Evolutionary conservation across 2,113 vertebrate species (phyloP).

Genomic region (Calyptomena viridis): DNA sequence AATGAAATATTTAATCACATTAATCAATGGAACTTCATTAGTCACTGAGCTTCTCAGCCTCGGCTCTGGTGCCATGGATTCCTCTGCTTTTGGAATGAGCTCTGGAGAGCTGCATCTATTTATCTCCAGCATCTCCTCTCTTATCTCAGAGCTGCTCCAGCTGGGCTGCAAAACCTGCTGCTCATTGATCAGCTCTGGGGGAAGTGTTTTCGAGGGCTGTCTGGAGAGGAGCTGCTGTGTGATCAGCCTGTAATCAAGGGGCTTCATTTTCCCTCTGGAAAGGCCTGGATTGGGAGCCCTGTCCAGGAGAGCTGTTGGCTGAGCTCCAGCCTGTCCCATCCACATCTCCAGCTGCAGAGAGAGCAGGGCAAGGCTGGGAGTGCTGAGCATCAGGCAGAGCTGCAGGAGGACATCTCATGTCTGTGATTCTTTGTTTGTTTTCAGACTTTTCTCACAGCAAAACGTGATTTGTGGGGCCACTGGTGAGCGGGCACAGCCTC

Average conservation of each 20-base stretch:
- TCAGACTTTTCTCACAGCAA: background rate
- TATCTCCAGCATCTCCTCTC: background rate
- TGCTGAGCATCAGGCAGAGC: rapidly evolving
- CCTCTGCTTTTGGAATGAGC: background rate
- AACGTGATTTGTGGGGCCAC: rapidly evolving
- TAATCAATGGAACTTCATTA: slow-evolving; percentile 3
- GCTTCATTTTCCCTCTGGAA: background rate
- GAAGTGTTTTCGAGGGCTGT: background rate
- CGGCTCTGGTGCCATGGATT: background rate
- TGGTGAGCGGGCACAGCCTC: background rate
- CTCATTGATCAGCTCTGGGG: background rate
- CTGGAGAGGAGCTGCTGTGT: background rate
- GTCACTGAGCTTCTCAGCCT: background rate
- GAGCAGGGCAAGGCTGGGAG: background rate
- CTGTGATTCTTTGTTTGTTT: rapidly evolving
- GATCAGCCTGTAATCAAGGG: background rate
- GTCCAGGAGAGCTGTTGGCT: background rate
- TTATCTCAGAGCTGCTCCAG: background rate
- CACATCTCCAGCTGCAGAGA: rapidly evolving
- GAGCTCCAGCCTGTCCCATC: background rate
- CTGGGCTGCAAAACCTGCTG: background rate
- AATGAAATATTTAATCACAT: slow-evolving; percentile 35
- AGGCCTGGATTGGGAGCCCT: background rate
- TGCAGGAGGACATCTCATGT: background rate
- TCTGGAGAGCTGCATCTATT: background rate